Percentiles rank a stretch among this genome's conserved stretches.
Evolutionary conservation across 2,797 vertebrate species (phyloP).

Genomic region (Taenioides sp.): DNA sequence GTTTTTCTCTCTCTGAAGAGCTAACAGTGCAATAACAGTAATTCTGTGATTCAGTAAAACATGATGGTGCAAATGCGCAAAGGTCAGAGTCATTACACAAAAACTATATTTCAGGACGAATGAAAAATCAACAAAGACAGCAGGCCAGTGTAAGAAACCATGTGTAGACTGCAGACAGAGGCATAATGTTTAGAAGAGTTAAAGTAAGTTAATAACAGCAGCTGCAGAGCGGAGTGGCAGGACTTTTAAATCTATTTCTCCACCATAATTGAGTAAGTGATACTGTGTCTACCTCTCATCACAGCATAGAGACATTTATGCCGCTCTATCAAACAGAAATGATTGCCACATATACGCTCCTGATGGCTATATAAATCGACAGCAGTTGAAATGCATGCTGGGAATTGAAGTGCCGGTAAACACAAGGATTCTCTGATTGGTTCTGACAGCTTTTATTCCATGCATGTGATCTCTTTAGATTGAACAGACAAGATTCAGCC

Average conservation of each 20-base stretch:
- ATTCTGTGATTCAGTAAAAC: conserved; percentile 6
- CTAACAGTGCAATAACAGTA: neutral
- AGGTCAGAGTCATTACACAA: conserved; percentile 7
- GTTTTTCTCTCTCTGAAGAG: conserved; percentile 5
- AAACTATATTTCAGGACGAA: conserved; percentile 22
- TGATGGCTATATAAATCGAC: conserved; percentile 15
- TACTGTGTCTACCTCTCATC: conserved; percentile 19
- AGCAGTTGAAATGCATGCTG: conserved; percentile 30
- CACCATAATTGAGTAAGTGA: conserved; percentile 44
- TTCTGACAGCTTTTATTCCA: conserved; percentile 9
- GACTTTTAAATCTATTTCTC: conserved; percentile 42
- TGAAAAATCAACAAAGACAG: conserved; percentile 11
- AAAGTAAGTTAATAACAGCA: conserved; percentile 37
- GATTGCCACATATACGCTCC: conserved; percentile 19
- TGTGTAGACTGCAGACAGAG: conserved; percentile 2
- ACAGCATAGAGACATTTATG: conserved; percentile 16
- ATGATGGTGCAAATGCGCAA: conserved; percentile 25
- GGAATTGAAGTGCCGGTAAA: conserved; percentile 26
- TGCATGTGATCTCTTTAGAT: conserved; percentile 13
- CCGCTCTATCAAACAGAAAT: conserved; percentile 15
- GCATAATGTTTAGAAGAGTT: conserved; percentile 18
- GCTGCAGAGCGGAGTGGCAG: conserved; percentile 37
- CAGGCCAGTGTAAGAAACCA: neutral
- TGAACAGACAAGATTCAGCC: conserved; percentile 19
- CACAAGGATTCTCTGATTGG: conserved; percentile 1